A percentile compares a stretch with the other conserved stretches of the same genome.
Conservation (phyloP, 2,113 vertebrate genomes). For the Zapus hudsonius region DNA sequence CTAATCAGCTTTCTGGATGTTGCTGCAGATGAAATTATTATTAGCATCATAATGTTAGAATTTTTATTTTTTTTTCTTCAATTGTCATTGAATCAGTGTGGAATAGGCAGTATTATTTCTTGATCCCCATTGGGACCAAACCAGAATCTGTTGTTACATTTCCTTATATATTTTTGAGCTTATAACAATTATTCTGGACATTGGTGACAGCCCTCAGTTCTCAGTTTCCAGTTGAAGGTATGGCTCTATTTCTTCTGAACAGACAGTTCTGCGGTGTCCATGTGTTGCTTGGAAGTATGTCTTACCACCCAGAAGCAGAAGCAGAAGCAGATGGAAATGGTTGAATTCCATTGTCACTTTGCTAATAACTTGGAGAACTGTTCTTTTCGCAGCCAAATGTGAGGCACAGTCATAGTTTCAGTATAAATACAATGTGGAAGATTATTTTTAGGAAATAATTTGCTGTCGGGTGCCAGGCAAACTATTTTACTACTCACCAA, state of each 20-base stretch:
- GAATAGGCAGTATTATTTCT: slow-evolving; percentile 45
- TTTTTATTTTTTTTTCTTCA: slow-evolving; percentile 58
- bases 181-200: slow-evolving; percentile 65
- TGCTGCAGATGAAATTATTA: slow-evolving; percentile 75
- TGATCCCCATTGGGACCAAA: slow-evolving; percentile 50
- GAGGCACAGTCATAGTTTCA: slow-evolving; percentile 64
- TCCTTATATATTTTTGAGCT: slow-evolving; percentile 40
- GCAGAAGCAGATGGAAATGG: slow-evolving; percentile 74
- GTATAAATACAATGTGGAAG: slow-evolving; percentile 69
- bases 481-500: not conserved
- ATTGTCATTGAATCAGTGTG: slow-evolving; percentile 42
- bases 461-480: not conserved
- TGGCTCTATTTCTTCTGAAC: slow-evolving; percentile 46
- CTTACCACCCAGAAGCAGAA: slow-evolving; percentile 73
- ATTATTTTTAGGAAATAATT: slow-evolving; percentile 62
- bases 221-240: slow-evolving; percentile 70
- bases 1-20: slow-evolving; percentile 80
- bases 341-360: slow-evolving; percentile 74
- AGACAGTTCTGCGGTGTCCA: not conserved
- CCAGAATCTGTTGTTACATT: slow-evolving; percentile 46
- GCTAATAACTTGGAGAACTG: slow-evolving; percentile 68
- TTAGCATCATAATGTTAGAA: slow-evolving; percentile 60
- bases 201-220: slow-evolving; percentile 20
- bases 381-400: slow-evolving; percentile 67
- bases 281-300: slow-evolving; percentile 72